Percentiles rank a stretch among this genome's conserved stretches.
phyloP scores from a whole-genome alignment of 2,797 vertebrate genomes.

The Leptodactylus fallax region DNA sequence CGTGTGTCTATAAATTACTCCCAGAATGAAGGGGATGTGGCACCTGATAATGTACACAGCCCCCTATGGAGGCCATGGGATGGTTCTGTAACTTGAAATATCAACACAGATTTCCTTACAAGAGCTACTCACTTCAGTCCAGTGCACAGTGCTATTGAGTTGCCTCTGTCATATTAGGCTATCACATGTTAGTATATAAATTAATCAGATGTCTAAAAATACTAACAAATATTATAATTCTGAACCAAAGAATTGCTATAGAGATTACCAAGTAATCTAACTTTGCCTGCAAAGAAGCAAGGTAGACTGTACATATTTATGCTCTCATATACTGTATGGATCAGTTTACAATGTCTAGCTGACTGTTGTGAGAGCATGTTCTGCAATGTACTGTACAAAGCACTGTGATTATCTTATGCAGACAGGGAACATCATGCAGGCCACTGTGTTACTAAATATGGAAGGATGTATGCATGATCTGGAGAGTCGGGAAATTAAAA shows the following conservation, averaged over 20 bases:
- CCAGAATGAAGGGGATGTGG: neutral
- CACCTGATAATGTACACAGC: neutral
- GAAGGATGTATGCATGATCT: conserved; percentile 29
- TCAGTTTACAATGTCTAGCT: neutral
- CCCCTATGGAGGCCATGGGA: neutral
- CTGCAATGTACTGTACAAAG: neutral
- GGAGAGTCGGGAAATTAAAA: conserved; percentile 12
- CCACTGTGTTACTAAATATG: conserved; percentile 56
- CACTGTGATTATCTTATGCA: conserved; percentile 25
- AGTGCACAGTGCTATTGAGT: neutral
- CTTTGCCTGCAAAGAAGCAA: no score
- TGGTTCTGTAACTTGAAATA: neutral
- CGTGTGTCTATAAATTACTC: neutral
- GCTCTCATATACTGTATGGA: neutral
- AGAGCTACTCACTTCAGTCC: neutral
- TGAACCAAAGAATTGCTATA: neutral
- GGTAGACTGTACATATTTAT: neutral
- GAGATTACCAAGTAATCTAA: no score
- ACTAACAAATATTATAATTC: neutral
- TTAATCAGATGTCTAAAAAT: neutral
- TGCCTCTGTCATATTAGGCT: neutral
- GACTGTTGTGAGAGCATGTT: neutral
- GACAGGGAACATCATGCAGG: conserved; percentile 13
- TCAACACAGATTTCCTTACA: neutral
- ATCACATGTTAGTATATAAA: neutral